Percentiles rank a stretch among this genome's conserved stretches.
phyloP scores from a whole-genome alignment of 2,797 vertebrate genomes.

The Psittacula derbiana region DNA sequence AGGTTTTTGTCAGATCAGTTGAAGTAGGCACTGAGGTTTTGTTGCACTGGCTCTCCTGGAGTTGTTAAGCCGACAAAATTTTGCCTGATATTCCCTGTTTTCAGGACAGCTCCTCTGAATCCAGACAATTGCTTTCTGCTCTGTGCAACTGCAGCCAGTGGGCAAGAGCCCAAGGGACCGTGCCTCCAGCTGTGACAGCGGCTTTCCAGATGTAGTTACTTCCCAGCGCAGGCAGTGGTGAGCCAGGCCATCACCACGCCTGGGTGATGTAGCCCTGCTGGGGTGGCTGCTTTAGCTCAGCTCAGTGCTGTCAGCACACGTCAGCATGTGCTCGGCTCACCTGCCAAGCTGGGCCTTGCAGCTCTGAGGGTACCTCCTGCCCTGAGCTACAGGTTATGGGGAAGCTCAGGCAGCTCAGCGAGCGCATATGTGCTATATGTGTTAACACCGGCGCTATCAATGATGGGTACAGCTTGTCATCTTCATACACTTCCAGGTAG shows the following conservation, averaged over 20 bases:
- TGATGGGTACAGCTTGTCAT: background rate
- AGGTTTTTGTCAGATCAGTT: background rate
- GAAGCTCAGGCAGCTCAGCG: background rate
- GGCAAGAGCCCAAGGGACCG: background rate
- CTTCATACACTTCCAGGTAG: background rate
- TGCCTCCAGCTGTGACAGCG: fast-evolving
- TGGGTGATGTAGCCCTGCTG: background rate
- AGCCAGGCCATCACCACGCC: background rate
- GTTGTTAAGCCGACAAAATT: background rate
- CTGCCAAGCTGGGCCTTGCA: background rate
- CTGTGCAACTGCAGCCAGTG: background rate
- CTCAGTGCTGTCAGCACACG: background rate
- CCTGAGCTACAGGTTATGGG: background rate
- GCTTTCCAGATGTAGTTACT: background rate
- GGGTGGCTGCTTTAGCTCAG: background rate
- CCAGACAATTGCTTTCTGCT: background rate
- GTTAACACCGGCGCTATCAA: background rate
- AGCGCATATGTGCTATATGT: fast-evolving
- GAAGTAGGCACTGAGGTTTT: background rate
- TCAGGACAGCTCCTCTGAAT: background rate
- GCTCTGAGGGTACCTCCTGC: background rate
- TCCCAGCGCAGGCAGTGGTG: background rate
- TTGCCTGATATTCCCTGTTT: background rate
- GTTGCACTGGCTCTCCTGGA: background rate
- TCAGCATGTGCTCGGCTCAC: background rate